A percentile compares a stretch with the other conserved stretches of the same genome.
These are phyloP conservation scores for Eutolmus rufibarbis DNA, from an alignment of 2,888 invertebrate species.

Conservation along the genomic window DNA sequence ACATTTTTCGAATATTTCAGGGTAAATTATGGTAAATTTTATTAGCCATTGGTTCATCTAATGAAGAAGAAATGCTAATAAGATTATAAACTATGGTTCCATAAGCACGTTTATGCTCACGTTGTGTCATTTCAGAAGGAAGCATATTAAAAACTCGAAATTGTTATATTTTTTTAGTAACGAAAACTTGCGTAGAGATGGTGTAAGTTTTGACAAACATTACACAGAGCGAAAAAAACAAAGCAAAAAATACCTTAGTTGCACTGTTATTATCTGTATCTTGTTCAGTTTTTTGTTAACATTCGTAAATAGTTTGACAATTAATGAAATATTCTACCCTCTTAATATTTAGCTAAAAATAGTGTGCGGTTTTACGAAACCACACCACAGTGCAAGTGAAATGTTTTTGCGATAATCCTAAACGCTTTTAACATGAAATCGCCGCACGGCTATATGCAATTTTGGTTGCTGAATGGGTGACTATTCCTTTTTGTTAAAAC, in stretches of 20 bases:
- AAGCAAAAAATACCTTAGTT: background rate
- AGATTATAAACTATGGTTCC: background rate
- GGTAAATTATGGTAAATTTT: background rate
- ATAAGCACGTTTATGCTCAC: background rate
- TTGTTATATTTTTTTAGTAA: background rate
- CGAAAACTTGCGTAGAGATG: background rate
- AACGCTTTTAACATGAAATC: no score
- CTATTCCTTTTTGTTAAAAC: no score
- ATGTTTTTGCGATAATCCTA: no score
- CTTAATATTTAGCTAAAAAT: no score
- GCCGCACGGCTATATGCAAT: no score
- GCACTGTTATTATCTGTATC: no score
- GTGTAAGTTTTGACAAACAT: background rate
- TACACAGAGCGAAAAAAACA: background rate
- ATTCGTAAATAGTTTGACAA: background rate
- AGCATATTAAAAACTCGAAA: background rate
- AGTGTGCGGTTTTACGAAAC: no score
- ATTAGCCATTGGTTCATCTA: background rate
- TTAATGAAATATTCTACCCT: no score
- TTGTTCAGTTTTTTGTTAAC: no score
- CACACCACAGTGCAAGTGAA: no score
- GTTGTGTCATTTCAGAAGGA: background rate
- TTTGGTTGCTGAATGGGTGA: no score
- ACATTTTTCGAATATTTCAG: background rate
- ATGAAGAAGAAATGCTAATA: slow-evolving; percentile 3